A percentile compares a stretch with the other conserved stretches of the same genome.
phyloP scores from a whole-genome alignment of 2,888 invertebrate species.

The Lasioglossum leucozonium region DNA sequence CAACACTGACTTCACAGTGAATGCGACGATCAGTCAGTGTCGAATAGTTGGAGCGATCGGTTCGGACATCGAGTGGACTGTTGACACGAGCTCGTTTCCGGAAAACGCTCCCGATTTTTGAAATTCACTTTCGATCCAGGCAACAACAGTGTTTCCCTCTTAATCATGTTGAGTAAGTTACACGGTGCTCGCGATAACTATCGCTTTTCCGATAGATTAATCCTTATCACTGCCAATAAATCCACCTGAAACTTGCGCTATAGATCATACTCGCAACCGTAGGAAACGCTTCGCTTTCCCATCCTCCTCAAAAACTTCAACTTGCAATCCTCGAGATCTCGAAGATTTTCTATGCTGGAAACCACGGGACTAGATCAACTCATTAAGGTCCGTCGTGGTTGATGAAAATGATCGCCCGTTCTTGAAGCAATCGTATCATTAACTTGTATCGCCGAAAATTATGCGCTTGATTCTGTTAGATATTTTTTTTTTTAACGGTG shows the following conservation, averaged over 20 bases:
- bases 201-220: neutral
- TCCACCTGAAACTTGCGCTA: neutral
- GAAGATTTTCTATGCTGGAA: neutral
- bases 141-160: neutral
- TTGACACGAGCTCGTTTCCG: neutral
- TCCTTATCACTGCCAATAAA: neutral
- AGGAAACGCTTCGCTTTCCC: neutral
- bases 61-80: conserved; percentile 2
- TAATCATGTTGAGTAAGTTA: conserved; percentile 58
- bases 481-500: too few species aligned
- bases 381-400: neutral
- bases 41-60: conserved; percentile 42
- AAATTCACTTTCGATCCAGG: neutral
- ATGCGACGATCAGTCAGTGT: conserved; percentile 48
- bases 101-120: neutral
- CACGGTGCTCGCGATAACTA: neutral
- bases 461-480: neutral
- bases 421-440: neutral
- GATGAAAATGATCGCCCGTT: neutral
- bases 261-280: neutral
- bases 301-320: neutral
- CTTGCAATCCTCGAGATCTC: neutral
- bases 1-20: conserved; percentile 16
- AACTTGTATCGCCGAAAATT: neutral
- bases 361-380: neutral